These are phyloP conservation scores for Hofmannophila pseudospretella DNA, from an alignment of 2,888 invertebrate genomes.

Conservation along the genomic window DNA sequence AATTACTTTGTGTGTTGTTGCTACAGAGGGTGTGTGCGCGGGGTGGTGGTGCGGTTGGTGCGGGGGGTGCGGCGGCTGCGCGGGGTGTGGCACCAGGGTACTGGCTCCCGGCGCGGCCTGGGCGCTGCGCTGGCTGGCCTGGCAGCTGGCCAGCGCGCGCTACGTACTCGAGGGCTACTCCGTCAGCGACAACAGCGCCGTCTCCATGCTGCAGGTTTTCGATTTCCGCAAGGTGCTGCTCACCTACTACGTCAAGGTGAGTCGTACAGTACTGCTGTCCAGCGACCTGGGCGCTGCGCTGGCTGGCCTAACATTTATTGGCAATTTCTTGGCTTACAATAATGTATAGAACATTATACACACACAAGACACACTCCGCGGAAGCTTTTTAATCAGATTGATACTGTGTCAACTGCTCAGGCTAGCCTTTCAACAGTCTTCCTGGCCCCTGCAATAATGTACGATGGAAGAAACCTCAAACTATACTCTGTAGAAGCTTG, in stretches of 20 bases:
- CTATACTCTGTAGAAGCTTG: too few species aligned
- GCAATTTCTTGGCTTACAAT: too few species aligned
- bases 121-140: conserved; percentile 97
- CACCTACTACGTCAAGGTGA: conserved; percentile 97
- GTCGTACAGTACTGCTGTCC: conserved; percentile 10
- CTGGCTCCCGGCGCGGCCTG: conserved; percentile 98
- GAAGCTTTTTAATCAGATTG: too few species aligned
- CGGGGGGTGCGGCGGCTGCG: conserved; percentile 17
- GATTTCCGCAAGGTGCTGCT: conserved; percentile 98
- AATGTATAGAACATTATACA: too few species aligned
- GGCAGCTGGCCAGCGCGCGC: conserved; percentile 97
- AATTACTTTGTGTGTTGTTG: too few species aligned
- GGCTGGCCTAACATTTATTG: too few species aligned
- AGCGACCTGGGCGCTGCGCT: too few species aligned
- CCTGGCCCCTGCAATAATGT: too few species aligned
- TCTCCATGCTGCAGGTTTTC: conserved; percentile 97
- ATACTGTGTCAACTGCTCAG: too few species aligned
- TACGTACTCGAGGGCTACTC: conserved; percentile 99
- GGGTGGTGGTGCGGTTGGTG: conserved; percentile 24
- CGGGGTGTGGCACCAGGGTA: conserved; percentile 88
- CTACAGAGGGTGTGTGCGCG: conserved; percentile 13
- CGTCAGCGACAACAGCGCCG: conserved; percentile 98
- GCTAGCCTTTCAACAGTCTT: too few species aligned
- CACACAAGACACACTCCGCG: too few species aligned
- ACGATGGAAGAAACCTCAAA: too few species aligned